Percentiles rank a stretch among this genome's conserved stretches.
Conservation (phyloP, 2,888 invertebrate genomes). For the Cephus rjabovi region DNA sequence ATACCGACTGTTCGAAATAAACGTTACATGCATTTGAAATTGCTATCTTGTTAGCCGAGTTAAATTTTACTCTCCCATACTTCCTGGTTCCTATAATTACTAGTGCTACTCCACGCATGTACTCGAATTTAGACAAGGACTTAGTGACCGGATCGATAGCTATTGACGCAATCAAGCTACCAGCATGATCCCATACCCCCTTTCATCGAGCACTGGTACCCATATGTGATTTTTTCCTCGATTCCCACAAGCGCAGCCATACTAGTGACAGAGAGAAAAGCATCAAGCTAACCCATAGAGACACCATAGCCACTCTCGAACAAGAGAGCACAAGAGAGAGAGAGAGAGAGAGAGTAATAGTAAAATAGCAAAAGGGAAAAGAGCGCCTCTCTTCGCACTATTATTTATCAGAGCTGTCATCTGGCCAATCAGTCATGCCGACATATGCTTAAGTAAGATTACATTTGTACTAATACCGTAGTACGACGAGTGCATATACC, state of each 20-base stretch:
- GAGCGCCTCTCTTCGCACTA: constrained; percentile 30
- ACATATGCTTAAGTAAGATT: constrained; percentile 66
- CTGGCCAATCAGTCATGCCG: constrained; percentile 60
- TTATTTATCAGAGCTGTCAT: constrained; percentile 59
- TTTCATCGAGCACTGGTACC: constrained; percentile 39
- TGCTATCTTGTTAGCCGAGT: background rate
- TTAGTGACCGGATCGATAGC: constrained; percentile 50
- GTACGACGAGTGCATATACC: constrained; percentile 11
- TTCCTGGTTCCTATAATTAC: background rate
- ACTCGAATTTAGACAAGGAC: constrained; percentile 30
- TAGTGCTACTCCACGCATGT: constrained; percentile 14
- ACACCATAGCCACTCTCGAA: background rate
- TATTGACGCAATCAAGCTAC: constrained; percentile 51
- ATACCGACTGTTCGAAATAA: background rate
- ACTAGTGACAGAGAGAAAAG: constrained; percentile 11
- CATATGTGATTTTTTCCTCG: constrained; percentile 55
- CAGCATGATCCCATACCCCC: constrained; percentile 43
- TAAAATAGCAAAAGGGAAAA: constrained; percentile 9
- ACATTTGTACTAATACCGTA: constrained; percentile 61
- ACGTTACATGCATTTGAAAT: background rate
- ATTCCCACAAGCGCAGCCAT: constrained; percentile 45
- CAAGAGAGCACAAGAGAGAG: constrained; percentile 25
- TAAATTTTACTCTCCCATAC: background rate
- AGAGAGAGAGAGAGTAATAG: constrained; percentile 20
- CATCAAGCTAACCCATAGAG: background rate